Percentiles rank a stretch among this genome's conserved stretches.
Evolutionary conservation across 2,797 vertebrate species (phyloP).

Genomic region (Buphagus erythrorhynchus): DNA sequence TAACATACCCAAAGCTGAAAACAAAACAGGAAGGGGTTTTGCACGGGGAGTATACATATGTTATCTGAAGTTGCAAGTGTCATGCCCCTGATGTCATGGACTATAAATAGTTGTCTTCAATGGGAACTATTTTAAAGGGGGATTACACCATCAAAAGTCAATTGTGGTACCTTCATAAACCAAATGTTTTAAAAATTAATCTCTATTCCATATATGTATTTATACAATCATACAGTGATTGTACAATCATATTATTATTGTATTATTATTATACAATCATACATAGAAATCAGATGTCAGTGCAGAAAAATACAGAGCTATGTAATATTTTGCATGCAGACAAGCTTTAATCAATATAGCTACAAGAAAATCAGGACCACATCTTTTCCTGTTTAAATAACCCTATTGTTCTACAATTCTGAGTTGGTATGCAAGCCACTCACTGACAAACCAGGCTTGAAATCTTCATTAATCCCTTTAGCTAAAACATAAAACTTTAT

Average conservation of each 20-base stretch:
- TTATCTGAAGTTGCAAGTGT: background rate
- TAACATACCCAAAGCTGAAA: background rate
- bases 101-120: conserved; percentile 7
- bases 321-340: background rate
- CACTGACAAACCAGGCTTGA: background rate
- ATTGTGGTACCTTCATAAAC: background rate
- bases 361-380: conserved; percentile 24
- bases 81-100: background rate
- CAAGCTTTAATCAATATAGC: background rate
- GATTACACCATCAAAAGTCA: background rate
- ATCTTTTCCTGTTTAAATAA: conserved; percentile 35
- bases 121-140: background rate
- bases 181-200: background rate
- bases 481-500: conserved; percentile 30
- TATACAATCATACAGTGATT: background rate
- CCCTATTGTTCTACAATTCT: background rate
- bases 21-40: background rate
- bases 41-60: background rate
- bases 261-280: background rate
- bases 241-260: too few species aligned
- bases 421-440: conserved; percentile 24
- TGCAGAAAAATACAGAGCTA: background rate
- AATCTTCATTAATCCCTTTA: conserved; percentile 33
- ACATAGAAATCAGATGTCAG: background rate
- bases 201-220: background rate